These are phyloP conservation scores for Delichon dasypus DNA, from an alignment of 2,797 vertebrate species.

Conservation along the genomic window DNA sequence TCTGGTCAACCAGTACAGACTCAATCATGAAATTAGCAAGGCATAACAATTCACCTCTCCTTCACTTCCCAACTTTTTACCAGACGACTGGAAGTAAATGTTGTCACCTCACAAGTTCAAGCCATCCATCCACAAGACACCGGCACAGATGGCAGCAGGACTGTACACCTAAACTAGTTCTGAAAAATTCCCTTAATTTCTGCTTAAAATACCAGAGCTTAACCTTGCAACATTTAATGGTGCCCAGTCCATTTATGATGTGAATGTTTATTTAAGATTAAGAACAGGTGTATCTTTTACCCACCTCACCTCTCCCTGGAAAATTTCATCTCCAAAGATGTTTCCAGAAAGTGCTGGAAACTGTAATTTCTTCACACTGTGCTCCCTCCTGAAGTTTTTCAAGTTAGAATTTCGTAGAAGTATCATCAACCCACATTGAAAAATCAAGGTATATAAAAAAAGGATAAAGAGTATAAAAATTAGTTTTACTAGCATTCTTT, in stretches of 20 bases:
- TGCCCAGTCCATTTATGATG: neutral
- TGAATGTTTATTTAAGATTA: neutral
- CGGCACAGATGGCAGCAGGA: neutral
- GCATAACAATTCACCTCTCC: neutral
- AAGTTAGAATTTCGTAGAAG: neutral
- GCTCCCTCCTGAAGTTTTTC: neutral
- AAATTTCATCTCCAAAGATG: neutral
- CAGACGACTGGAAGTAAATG: neutral
- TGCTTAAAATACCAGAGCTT: neutral
- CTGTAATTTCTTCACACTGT: neutral
- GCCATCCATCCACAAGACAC: accelerated
- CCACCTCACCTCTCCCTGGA: neutral
- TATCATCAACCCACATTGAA: neutral
- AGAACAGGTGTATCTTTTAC: neutral
- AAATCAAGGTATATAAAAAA: neutral
- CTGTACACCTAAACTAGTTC: neutral
- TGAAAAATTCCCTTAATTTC: neutral
- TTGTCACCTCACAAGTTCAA: neutral
- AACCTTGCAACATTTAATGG: neutral
- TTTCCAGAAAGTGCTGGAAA: neutral
- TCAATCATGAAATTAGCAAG: neutral
- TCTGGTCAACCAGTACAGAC: neutral
- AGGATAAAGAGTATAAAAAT: neutral
- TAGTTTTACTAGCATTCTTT: neutral
- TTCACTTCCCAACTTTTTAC: neutral